Evolutionary conservation across 1,140 invertebrate genomes (phyloP), one percentile per base, ranked within the genome.

Genomic region (Arion vulgaris): DNA sequence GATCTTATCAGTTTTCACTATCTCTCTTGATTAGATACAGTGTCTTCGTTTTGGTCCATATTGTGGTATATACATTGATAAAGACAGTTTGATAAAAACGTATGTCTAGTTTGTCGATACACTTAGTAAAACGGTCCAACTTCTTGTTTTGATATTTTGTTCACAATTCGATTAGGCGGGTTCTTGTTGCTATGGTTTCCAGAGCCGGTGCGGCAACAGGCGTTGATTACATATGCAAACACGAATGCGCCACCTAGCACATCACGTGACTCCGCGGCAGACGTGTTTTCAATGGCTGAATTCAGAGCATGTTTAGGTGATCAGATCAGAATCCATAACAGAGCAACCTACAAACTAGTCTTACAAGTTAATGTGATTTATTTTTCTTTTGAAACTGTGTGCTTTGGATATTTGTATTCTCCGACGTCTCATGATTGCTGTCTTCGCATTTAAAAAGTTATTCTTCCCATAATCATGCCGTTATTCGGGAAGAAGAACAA

Each of bases 401-500:
- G 5, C 9, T 49, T 51, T 36, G 76, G 39, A 78, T 68, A 36
- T 78, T 66, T 23, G 66, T 23, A 28, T 66, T 78, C 57, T 49
- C 51, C 28, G 39, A n/a, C 51, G 72, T 75, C 80, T 74, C 74
- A 84, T 84, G 83, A 38, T 84, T 81, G 66, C 76, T 38, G 17
- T 39, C 17, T 76, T 11, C 23, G 19, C 38, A 0, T 17, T 66
- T 81, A 53, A 36, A 34, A 41, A 68, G 36, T 78, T 71, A 26
- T 51, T 71, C 51, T 71, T 80, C 62, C 62, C 66, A 39, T 38
- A 77, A 88, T 57, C 73, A 89, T 89, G 88, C 88, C 88, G 68
- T 79, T 89, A 17, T 89, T 89, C 80, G 87, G 88, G 76, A 89
- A 87, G 85, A 89, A 89, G 83, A 84, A 86, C 82, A 86, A 87